phyloP scores from a whole-genome alignment of 2,113 vertebrate genomes.

The Cavia porcellus region DNA sequence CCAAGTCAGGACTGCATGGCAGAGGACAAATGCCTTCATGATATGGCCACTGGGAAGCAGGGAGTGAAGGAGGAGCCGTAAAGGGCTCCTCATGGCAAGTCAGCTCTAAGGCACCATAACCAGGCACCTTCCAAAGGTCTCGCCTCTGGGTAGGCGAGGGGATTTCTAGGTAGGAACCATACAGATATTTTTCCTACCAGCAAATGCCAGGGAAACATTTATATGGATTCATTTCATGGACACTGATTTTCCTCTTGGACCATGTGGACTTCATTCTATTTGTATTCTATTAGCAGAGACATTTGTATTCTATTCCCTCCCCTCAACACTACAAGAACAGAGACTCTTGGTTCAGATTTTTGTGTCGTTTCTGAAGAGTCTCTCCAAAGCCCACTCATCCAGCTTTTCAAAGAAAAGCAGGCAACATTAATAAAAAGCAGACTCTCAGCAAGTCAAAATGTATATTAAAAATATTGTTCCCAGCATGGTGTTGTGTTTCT shows the following conservation, averaged over 20 bases:
- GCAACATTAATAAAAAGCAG: neutral
- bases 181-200: neutral
- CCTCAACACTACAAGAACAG: neutral
- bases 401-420: neutral
- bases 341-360: neutral
- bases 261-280: neutral
- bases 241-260: neutral
- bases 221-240: neutral
- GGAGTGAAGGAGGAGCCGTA: neutral
- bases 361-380: neutral
- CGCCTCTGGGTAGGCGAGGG: neutral
- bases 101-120: neutral
- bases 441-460: neutral
- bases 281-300: neutral
- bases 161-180: neutral
- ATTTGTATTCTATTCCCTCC: neutral
- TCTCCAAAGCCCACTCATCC: neutral
- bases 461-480: conserved; percentile 11
- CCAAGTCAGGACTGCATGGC: neutral
- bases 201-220: neutral
- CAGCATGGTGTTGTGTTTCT: neutral
- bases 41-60: neutral
- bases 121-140: neutral
- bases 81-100: neutral
- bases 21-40: neutral